Conservation (phyloP, 2,797 vertebrate genomes). For the Macrochelys suwanniensis region DNA sequence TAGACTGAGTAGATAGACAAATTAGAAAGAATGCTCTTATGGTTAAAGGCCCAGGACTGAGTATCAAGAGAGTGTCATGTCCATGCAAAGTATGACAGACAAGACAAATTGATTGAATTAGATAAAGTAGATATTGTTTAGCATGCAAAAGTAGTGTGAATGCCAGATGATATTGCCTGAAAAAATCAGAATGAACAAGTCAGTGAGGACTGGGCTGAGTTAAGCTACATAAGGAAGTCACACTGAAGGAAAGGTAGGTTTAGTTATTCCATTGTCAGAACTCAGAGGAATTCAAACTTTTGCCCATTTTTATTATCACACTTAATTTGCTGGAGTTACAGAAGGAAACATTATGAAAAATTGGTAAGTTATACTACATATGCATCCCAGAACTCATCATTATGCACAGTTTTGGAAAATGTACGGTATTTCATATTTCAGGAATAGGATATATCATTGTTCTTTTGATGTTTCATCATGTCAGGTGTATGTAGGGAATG, state of each 20-base stretch:
- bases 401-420: constrained; percentile 54
- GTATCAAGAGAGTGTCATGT: background rate
- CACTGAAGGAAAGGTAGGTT: background rate
- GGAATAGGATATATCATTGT: constrained; percentile 41
- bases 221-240: background rate
- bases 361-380: constrained; percentile 37
- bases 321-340: constrained; percentile 51
- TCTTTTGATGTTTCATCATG: constrained; percentile 60
- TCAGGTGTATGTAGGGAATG: constrained; percentile 20
- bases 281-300: constrained; percentile 51
- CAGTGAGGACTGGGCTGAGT: constrained; percentile 24
- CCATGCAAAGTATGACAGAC: constrained; percentile 45
- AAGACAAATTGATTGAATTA: constrained; percentile 53
- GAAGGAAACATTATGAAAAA: constrained; percentile 46
- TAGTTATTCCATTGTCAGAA: background rate
- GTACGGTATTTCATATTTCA: constrained; percentile 51
- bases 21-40: background rate
- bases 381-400: constrained; percentile 23
- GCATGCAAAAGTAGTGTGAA: background rate
- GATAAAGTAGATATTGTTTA: constrained; percentile 24
- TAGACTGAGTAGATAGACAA: background rate
- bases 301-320: constrained; percentile 31
- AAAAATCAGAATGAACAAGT: constrained; percentile 46
- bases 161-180: constrained; percentile 27
- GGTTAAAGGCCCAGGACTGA: background rate